Evolutionary conservation across 2,888 invertebrate genomes (phyloP).

Genomic region (Cremastinae sp.): DNA sequence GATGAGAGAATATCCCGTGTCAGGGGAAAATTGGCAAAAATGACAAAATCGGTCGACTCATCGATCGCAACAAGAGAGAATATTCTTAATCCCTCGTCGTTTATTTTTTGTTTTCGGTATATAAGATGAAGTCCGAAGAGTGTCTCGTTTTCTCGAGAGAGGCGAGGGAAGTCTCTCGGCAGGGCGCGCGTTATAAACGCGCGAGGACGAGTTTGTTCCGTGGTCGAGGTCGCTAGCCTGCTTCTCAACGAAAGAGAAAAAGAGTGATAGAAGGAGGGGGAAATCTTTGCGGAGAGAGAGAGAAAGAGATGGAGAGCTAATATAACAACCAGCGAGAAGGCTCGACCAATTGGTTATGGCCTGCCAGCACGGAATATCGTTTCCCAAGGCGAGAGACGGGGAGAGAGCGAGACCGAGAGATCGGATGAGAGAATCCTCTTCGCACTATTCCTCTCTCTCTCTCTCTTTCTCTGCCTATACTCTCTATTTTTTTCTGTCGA

Average conservation of each 20-base stretch:
- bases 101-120: conserved; percentile 20
- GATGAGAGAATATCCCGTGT: neutral
- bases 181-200: conserved; percentile 42
- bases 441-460: conserved; percentile 2
- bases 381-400: conserved; percentile 61
- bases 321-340: conserved; percentile 46
- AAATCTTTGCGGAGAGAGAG: conserved; percentile 20
- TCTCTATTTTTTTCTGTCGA: neutral
- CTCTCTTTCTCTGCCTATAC: neutral
- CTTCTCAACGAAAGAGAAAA: conserved; percentile 21
- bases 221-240: conserved; percentile 66
- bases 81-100: neutral
- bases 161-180: conserved; percentile 45
- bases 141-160: conserved; percentile 12
- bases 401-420: conserved; percentile 7
- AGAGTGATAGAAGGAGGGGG: conserved; percentile 19
- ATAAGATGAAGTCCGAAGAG: too few relatives aligned
- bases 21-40: neutral
- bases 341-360: conserved; percentile 66
- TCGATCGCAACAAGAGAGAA: conserved; percentile 17
- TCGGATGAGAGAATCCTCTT: conserved; percentile 14
- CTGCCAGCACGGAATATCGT: conserved; percentile 62
- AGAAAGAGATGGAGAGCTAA: conserved; percentile 37
- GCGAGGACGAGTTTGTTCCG: conserved; percentile 59
- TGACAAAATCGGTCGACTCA: conserved; percentile 14